phyloP scores from a whole-genome alignment of 1,140 invertebrate species.

The Archivesica marissinica region DNA sequence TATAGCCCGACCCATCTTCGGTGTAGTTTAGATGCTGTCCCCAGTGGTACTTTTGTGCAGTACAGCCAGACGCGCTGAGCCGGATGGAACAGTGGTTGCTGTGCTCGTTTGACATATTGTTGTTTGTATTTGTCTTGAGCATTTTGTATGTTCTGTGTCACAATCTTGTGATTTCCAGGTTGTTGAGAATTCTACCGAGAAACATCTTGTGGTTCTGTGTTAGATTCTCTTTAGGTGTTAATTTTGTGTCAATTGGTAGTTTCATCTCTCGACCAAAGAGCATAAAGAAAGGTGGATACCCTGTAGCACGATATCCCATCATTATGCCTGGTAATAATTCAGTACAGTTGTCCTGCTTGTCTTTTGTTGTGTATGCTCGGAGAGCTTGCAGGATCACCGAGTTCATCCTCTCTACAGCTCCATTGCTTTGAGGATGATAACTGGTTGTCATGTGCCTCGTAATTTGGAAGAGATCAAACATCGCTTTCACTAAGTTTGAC shows the following conservation, averaged over 20 bases:
- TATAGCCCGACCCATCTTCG: neutral
- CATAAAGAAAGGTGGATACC: constrained; percentile 1
- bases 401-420: neutral
- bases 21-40: constrained; percentile 3
- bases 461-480: constrained; percentile 2
- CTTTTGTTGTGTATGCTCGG: neutral
- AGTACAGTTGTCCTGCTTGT: constrained; percentile 16
- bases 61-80: constrained; percentile 1
- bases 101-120: constrained; percentile 2
- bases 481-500: neutral
- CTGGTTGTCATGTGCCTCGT: neutral
- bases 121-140: neutral
- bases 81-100: neutral
- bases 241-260: constrained; percentile 24
- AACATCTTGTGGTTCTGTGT: neutral
- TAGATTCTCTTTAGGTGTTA: neutral
- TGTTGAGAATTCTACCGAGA: neutral
- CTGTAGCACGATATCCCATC: neutral
- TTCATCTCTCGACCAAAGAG: constrained; percentile 28
- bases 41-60: constrained; percentile 6
- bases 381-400: constrained; percentile 17
- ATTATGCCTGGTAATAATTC: constrained; percentile 10
- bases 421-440: constrained; percentile 12
- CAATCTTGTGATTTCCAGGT: neutral
- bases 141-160: neutral